Evolutionary conservation across 2,797 vertebrate genomes (phyloP), one percentile per base, ranked within the genome.

Genomic region (Octomys mimax): DNA sequence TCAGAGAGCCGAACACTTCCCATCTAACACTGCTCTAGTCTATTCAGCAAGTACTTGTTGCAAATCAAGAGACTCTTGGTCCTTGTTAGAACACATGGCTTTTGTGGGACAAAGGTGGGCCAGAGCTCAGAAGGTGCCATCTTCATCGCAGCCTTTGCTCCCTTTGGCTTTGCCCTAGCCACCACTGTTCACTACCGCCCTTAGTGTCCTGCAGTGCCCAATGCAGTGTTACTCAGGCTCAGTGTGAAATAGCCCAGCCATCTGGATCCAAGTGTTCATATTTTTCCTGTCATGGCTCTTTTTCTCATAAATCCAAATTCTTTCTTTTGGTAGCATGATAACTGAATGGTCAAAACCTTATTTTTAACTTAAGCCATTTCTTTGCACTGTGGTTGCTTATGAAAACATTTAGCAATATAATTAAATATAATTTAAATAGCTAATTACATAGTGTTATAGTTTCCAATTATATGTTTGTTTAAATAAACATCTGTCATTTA

Each of bases 341-440:
- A 94, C 11, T 49, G 46, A 92, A 46, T 59, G 28, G 8, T 52
- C 49, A 87, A 80, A 46, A 57, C 8, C 79, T 70, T 61, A n/a
- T 61, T 77, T 93, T 93, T 66, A 57, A 68, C 13, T n/a, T 84
- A 87, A 71, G 6, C 8, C 1, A 21, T 73, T 83, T 36, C 49
- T 26, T 73, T 96, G 61, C 4, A 86, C 6, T 89, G 88, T 59
- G 6, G 36, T 94, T 59, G 2, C n/a, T 92, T 21, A 57, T 86
- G 71, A 91, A 95, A 78, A 77, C 13, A 70, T 91, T 89, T 87
- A 79, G 26, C 28, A 94, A 28, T n/a, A 46, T 82, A 94, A 80
- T 95, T 96, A 83, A 81, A 96, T 73, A 33, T 87, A 81, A 84
- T 89, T 96, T 92, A 93, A 87, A 66, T 96, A 87, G 33, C 24